A percentile compares a stretch with the other conserved stretches of the same genome.
Conservation (phyloP, 2,888 invertebrate genomes). For the Watsonalla binaria region DNA sequence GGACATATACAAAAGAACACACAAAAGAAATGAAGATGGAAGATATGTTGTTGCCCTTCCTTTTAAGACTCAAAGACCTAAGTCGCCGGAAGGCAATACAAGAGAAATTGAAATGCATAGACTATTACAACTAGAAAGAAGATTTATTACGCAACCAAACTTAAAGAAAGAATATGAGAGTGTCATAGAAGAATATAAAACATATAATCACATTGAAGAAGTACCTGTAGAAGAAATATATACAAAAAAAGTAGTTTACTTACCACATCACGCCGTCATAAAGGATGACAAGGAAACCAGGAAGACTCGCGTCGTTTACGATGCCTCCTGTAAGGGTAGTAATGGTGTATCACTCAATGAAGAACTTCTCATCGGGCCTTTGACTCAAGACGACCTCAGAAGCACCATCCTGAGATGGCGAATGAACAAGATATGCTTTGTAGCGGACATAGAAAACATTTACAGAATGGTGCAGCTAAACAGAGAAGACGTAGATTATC, state of each 20-base stretch:
- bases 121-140: too few species aligned
- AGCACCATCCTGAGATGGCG: constrained; percentile 10
- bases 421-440: constrained; percentile 5
- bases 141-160: too few species aligned
- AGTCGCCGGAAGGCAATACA: too few species aligned
- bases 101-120: too few species aligned
- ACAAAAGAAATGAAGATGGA: too few species aligned
- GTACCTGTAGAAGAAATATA: constrained; percentile 13
- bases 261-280: constrained; percentile 29
- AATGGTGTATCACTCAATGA: constrained; percentile 7
- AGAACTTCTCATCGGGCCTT: constrained; percentile 7
- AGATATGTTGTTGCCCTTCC: too few species aligned
- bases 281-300: constrained; percentile 20
- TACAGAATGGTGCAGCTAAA: constrained; percentile 4
- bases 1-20: too few species aligned
- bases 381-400: constrained; percentile 6
- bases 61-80: too few species aligned
- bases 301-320: constrained; percentile 19
- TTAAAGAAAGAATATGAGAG: constrained; percentile 13
- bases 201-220: constrained; percentile 18
- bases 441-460: constrained; percentile 8
- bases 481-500: neutral
- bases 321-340: neutral
- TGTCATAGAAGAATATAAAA: constrained; percentile 20
- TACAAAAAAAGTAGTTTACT: constrained; percentile 14